Evolutionary conservation across 2,797 vertebrate genomes (phyloP), one percentile per base, ranked within the genome.

Genomic region (Platalea minor): DNA sequence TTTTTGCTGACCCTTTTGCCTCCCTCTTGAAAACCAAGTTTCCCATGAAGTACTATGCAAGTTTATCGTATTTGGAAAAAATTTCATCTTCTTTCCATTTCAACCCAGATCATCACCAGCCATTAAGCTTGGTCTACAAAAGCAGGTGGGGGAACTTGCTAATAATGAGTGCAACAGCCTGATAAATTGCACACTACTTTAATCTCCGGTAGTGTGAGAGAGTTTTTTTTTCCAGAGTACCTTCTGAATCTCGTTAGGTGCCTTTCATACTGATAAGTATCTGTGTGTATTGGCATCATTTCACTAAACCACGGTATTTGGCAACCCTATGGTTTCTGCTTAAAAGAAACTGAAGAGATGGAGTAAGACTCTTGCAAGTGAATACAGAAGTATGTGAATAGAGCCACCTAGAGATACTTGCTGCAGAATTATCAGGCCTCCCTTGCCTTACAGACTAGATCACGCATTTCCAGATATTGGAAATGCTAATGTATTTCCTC

Each of bases 401-500:
- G 96, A 95, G 95, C 96, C 91, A 96, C 91, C 94, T 93, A 96
- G 95, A 87, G 96, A 95, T 88, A 15, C 75, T 92, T 91, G 87
- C 86, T 77, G 79, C 85, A 81, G 77, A 48, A 74, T 75, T 91
- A 43, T 82, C 53, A 25, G 67, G 77, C 72, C 81, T 96, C 46
- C 37, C 43, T 93, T 89, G 54, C 57, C 46, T 80, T 51, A 17
- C 48, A 24, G 68, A 16, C 60, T 77, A 13, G 35, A 78, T 68
- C 1, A 7, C 5, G 9, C 53, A 9, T 90, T 95, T 82, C 31
- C 43, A 93, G 68, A 31, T 82, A 64, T 2, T 93, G 78, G 70
- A 91, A 93, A 61, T 80, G 61, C 59, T 90, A 67, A 64, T 77
- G 2, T 28, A 18, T 64, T 86, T 87, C 41, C 54, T 79, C 10